A percentile compares a stretch with the other conserved stretches of the same genome.
These are phyloP conservation scores for Temnothorax curvispinosus DNA, from an alignment of 1,140 invertebrate species.

Conservation along the genomic window DNA sequence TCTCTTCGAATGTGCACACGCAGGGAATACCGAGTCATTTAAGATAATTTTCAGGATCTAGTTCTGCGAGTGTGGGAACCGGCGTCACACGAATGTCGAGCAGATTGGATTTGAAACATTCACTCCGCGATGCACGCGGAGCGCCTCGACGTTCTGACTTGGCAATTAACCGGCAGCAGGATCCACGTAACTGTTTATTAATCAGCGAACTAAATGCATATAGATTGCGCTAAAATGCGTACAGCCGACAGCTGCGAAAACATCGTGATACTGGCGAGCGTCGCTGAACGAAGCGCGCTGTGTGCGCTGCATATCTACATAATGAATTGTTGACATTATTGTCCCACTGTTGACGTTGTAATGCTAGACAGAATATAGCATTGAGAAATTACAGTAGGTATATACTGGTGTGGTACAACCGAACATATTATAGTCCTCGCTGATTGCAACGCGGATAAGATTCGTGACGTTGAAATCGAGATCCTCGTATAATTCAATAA, in stretches of 20 bases:
- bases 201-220: slow-evolving; percentile 16
- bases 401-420: neutral
- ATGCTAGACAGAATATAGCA: neutral
- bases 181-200: slow-evolving; percentile 1
- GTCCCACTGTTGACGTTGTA: slow-evolving; percentile 4
- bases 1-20: neutral
- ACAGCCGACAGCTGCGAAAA: slow-evolving; percentile 8
- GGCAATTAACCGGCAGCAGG: neutral
- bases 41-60: neutral
- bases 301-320: neutral
- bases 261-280: neutral
- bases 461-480: neutral
- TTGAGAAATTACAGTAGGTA: neutral
- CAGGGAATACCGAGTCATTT: neutral
- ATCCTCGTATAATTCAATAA: neutral
- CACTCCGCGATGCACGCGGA: neutral
- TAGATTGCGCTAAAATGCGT: slow-evolving; percentile 4
- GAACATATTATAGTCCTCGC: neutral
- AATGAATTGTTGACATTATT: slow-evolving; percentile 40
- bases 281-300: neutral
- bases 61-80: neutral
- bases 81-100: neutral
- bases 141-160: neutral
- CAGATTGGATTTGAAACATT: neutral
- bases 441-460: slow-evolving; percentile 9